Percentiles rank a stretch among this genome's conserved stretches.
phyloP scores from a whole-genome alignment of 1,140 invertebrate species.

The Homarus americanus region DNA sequence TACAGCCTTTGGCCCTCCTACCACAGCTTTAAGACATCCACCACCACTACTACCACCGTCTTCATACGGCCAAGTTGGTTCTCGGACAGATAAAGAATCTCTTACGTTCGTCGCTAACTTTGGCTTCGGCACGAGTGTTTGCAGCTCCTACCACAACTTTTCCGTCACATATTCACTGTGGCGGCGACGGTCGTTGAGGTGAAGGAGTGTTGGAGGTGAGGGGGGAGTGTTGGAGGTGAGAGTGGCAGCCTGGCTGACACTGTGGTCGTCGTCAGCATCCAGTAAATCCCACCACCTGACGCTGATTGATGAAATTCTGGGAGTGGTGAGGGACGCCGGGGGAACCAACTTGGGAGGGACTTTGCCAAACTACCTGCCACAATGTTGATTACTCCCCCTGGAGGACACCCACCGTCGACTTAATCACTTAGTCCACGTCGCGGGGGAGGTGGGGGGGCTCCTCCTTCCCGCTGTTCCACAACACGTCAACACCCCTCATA shows the following conservation, averaged over 20 bases:
- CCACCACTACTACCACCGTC: not conserved
- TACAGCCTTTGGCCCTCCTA: not conserved
- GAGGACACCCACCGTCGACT: not conserved
- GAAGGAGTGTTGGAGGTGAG: not conserved
- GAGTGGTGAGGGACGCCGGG: not conserved
- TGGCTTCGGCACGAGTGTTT: not conserved
- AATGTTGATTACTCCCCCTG: not conserved
- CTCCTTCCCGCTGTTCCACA: too few relatives aligned
- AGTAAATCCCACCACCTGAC: not conserved
- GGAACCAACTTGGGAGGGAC: not conserved
- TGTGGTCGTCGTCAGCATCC: not conserved
- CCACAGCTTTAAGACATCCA: not conserved
- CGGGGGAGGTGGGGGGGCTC: not conserved
- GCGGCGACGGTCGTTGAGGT: not conserved
- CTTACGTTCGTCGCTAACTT: not conserved
- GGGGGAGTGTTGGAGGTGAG: not conserved
- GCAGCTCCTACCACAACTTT: not conserved
- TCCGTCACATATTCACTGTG: not conserved
- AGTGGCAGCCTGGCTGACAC: not conserved
- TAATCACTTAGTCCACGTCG: not conserved
- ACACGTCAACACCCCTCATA: too few relatives aligned
- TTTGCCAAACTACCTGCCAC: slow-evolving; percentile 6
- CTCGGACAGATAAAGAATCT: not conserved
- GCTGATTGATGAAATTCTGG: not conserved
- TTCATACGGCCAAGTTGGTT: not conserved